Base-by-base conservation (phyloP, 30 jellyfish, hydroid and myxozoan species). In the Chrysaora quinquecirrha region DNA sequence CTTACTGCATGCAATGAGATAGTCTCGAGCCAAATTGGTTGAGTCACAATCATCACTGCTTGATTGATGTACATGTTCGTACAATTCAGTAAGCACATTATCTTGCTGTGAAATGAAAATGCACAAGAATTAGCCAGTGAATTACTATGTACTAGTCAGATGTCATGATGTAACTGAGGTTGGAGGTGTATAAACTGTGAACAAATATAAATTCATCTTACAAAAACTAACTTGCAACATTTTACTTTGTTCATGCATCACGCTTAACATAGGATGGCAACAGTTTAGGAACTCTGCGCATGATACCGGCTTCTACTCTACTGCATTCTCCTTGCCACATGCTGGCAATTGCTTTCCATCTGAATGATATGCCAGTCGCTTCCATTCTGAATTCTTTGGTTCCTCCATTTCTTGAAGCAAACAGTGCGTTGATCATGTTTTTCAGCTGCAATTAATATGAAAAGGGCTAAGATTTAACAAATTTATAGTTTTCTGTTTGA, bases 341-440 rank as follows among this genome's bases (percentile, higher is more conserved):
- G 58, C 58, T 16, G 16, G 16, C 16, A 6, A 43, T 43, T 43
- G 58, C 58, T 43, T 43, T 43, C 58, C 58, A 43, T 43, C 58
- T 16, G 16, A 43, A 43, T 43, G 16, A 16, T 6, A 16, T 9
- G 16, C 58, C 58, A 6, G 58, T 6, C 16, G 9, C 16, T 43
- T 43, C 58, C 58, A 43, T 43, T 16, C 58, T 43, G 58, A 43
- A 43, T 6, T 9, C 58, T 43, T 43, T 43, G 9, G 58, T 43
- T 43, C 58, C 58, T 16, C 58, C 58, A 43, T 43, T 43, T 43
- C 58, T 43, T 43, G 58, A 43, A 43, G 58, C 58, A 43, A 43
- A 43, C 58, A 43, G 16, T 43, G 58, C 58, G 58, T 43, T 43
- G 9, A 43, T 16, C 58, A 43, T 43, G 16, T 43, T 43, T 43